Conservation (phyloP, 1,140 invertebrate species). For the Atta cephalotes region DNA sequence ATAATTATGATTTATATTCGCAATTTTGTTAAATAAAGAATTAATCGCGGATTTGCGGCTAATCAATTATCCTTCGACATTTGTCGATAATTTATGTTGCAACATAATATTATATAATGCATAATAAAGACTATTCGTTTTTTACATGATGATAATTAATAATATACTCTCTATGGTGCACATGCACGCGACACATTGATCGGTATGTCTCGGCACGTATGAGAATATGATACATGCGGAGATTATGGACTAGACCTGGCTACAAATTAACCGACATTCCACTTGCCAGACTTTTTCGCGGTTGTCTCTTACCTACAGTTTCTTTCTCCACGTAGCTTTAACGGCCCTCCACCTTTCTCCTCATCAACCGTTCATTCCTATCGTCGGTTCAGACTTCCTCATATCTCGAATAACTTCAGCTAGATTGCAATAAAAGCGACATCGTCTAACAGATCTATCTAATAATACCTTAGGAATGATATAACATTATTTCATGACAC, state of each 20-base stretch:
- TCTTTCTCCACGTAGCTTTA: constrained; percentile 4
- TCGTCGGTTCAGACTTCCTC: constrained; percentile 55
- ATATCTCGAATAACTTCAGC: constrained; percentile 44
- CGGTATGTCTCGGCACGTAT: not conserved
- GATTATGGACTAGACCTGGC: constrained; percentile 28
- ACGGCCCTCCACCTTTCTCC: constrained; percentile 55
- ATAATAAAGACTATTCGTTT: not conserved
- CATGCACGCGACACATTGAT: not conserved
- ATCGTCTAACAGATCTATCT: not conserved
- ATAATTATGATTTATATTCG: not conserved
- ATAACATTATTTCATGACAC: not conserved
- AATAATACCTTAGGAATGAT: not conserved
- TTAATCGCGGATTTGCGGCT: not conserved
- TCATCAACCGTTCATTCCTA: constrained; percentile 58
- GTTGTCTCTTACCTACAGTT: constrained; percentile 39
- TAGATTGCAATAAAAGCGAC: constrained; percentile 37
- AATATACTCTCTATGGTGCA: not conserved
- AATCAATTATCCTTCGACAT: not conserved
- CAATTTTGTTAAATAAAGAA: not conserved
- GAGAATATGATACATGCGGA: constrained; percentile 22
- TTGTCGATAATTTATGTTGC: not conserved
- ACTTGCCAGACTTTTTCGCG: constrained; percentile 57
- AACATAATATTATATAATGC: not conserved
- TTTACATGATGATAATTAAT: not conserved
- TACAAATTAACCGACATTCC: constrained; percentile 66